Percentiles rank a stretch among this genome's conserved stretches.
phyloP scores from a whole-genome alignment of 2,113 vertebrate species.

The Calonectris borealis region DNA sequence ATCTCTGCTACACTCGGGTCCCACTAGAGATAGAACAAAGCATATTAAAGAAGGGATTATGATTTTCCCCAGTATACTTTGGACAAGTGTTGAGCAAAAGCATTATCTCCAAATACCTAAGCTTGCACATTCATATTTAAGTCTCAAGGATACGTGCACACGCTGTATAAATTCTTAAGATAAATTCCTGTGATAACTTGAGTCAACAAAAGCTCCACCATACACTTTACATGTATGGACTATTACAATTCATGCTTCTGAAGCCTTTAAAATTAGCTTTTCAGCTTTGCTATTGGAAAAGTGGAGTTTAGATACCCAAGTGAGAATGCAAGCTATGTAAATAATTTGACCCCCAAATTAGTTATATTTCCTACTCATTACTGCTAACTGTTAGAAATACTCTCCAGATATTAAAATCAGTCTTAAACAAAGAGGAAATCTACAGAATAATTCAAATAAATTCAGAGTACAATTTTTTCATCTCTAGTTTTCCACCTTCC shows the following conservation, averaged over 20 bases:
- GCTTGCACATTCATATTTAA: background rate
- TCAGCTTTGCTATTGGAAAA: background rate
- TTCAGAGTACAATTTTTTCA: background rate
- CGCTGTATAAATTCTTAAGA: rapidly evolving
- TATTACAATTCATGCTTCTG: background rate
- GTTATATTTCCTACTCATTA: background rate
- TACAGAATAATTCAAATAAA: background rate
- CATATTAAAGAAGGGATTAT: background rate
- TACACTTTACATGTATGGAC: background rate
- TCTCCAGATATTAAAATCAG: background rate
- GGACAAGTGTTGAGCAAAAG: background rate
- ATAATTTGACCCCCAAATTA: background rate
- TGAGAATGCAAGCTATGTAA: background rate
- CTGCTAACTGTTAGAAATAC: background rate
- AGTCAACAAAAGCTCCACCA: background rate
- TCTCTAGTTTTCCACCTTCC: background rate
- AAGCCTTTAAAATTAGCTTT: background rate
- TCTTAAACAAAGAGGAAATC: background rate
- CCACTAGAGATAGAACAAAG: background rate
- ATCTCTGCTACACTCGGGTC: background rate
- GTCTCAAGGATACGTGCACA: background rate
- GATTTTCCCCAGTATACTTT: background rate
- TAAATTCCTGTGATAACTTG: background rate
- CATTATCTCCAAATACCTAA: background rate
- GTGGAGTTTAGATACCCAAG: background rate